Evolutionary conservation across 2,888 invertebrate genomes (phyloP).

Genomic region (Gibbula magus): DNA sequence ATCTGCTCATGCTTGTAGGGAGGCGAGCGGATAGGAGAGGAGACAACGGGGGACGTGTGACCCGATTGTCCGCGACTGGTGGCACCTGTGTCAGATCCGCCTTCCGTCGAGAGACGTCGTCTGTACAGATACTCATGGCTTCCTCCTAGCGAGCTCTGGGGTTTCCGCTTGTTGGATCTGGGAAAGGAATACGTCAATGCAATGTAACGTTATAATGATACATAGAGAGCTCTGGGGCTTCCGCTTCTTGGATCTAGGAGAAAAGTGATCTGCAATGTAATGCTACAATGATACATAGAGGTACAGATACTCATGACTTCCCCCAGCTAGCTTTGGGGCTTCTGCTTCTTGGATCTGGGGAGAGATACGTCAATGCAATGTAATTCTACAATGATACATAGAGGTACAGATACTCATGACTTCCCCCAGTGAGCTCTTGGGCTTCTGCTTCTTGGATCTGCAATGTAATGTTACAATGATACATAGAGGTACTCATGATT

Average conservation of each 20-base stretch:
- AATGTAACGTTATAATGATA: neutral
- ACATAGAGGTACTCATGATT: neutral
- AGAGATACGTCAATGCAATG: neutral
- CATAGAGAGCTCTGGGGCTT: neutral
- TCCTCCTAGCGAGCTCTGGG: conserved; percentile 65
- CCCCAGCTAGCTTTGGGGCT: neutral
- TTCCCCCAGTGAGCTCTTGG: neutral
- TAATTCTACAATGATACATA: neutral
- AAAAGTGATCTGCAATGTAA: neutral
- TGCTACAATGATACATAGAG: neutral
- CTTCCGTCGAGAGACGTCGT: conserved; percentile 70
- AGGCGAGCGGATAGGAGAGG: conserved; percentile 73
- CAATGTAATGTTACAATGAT: neutral
- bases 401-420: neutral
- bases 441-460: too few species aligned
- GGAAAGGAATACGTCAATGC: neutral
- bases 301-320: neutral
- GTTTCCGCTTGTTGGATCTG: conserved; percentile 50
- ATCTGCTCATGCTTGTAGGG: conserved; percentile 53
- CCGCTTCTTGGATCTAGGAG: neutral
- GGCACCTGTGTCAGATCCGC: conserved; percentile 51
- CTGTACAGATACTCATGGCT: conserved; percentile 70
- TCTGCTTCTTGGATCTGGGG: too few species aligned
- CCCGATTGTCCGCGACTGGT: conserved; percentile 69
- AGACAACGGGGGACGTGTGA: conserved; percentile 71